Evolutionary conservation across 2,888 invertebrate genomes (phyloP), one percentile per base, ranked within the genome.

Genomic region (Diaprepes abbreviatus): DNA sequence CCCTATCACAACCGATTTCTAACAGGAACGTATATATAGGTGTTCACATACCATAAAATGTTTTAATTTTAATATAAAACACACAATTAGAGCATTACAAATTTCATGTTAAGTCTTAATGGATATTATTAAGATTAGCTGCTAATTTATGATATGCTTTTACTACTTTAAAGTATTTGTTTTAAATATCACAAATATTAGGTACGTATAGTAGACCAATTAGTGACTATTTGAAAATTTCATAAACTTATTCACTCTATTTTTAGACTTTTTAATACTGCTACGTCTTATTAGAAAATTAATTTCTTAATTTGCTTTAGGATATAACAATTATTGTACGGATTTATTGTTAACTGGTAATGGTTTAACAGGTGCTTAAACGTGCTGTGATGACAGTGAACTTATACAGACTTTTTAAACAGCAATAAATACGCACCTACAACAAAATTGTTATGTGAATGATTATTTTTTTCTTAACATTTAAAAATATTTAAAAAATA

Each of bases 111-210:
- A 19, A 3, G 19, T 19, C 10, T 10, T n/a, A 10, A 43, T 3
- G 19, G 1, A 19, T 43, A 10, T 19, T 43, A 10, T 43, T 19
- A 12, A 24, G 6, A 24, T 12, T 24, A 24, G 4, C 21, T 7
- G 7, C 10, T 50, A 12, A 21, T 48, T n/a, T 12, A n/a, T 28
- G 48, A 50, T 50, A 50, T 50, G 48, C 9, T 28, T 28, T 12
- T 48, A 48, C 24, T 28, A 50, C 31, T 50, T 7, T 50, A 50
- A 50, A 50, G 48, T 50, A 28, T 50, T 14, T n/a, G 48, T 50
- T 50, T 35, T 35, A 5, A 71, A 70, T 78, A 78, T 78, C 78
- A 78, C 78, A 78, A 77, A 71, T 68, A 73, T 77, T 76, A 77
- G 76, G 76, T 78, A 78, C 75, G 76, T 77, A 72, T 48, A 50